Conservation (phyloP, 2,888 invertebrate genomes). For the Drosophila prolongata region DNA sequence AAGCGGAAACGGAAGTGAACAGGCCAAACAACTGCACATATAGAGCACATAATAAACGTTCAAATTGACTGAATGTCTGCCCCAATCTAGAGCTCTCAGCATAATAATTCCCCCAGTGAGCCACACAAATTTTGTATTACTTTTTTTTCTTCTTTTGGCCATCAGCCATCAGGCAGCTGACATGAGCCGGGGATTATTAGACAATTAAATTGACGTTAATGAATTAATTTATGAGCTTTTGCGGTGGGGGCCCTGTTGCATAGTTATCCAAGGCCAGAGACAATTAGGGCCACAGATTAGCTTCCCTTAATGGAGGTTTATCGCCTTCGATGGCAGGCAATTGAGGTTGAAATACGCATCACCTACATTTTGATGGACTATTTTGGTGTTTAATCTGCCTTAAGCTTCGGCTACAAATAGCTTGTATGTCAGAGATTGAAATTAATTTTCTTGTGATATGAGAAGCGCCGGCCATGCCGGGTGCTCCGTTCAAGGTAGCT, state of each 20-base stretch:
- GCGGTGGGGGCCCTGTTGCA: slow-evolving; percentile 47
- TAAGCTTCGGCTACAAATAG: background rate
- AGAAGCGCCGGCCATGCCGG: background rate
- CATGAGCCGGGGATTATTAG: slow-evolving; percentile 56
- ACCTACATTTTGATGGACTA: background rate
- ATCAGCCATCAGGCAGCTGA: slow-evolving; percentile 13
- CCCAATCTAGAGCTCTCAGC: slow-evolving; percentile 23
- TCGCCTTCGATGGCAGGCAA: slow-evolving; percentile 18
- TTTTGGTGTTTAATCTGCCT: background rate
- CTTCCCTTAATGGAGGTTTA: slow-evolving; percentile 33
- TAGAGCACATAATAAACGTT: slow-evolving; percentile 72
- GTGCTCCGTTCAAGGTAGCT: slow-evolving; percentile 14
- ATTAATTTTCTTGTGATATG: slow-evolving; percentile 5
- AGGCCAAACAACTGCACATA: slow-evolving; percentile 75
- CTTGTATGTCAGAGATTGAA: slow-evolving; percentile 3
- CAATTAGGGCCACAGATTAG: slow-evolving; percentile 55
- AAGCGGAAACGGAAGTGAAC: slow-evolving; percentile 72
- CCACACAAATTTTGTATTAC: slow-evolving; percentile 8
- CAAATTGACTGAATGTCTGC: slow-evolving; percentile 59
- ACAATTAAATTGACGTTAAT: slow-evolving; percentile 77
- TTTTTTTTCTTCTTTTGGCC: slow-evolving; percentile 19
- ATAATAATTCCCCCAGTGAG: slow-evolving; percentile 11
- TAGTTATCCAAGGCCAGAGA: slow-evolving; percentile 14
- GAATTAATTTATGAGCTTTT: slow-evolving; percentile 78
- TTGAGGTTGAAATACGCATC: slow-evolving; percentile 6